phyloP scores from a whole-genome alignment of 1,140 invertebrate genomes.

The Sogatella furcifera region DNA sequence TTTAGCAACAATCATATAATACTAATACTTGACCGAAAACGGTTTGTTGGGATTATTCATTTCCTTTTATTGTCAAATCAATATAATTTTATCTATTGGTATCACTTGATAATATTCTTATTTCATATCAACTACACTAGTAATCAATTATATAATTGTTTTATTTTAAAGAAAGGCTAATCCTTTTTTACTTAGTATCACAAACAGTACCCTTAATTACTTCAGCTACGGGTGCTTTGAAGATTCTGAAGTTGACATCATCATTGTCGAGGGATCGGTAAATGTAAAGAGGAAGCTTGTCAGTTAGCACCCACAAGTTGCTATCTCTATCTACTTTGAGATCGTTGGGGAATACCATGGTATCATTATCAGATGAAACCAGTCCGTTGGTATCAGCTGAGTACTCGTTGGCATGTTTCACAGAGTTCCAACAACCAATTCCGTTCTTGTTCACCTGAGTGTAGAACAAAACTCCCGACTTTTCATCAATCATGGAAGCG shows the following conservation, averaged over 20 bases:
- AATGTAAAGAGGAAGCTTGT: constrained; percentile 57
- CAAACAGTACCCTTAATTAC: constrained; percentile 59
- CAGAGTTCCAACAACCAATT: constrained; percentile 65
- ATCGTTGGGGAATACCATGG: constrained; percentile 66
- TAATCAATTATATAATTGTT: too few species aligned
- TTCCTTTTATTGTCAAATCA: too few species aligned
- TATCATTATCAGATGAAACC: constrained; percentile 55
- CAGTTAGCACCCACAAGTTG: constrained; percentile 61
- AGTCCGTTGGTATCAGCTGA: constrained; percentile 30
- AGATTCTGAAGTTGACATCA: constrained; percentile 61
- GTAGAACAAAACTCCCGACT: constrained; percentile 62
- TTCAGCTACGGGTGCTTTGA: constrained; percentile 49
- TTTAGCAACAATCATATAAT: too few species aligned
- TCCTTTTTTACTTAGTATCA: constrained; percentile 10
- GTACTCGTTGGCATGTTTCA: constrained; percentile 28
- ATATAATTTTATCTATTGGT: too few species aligned
- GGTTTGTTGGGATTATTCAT: too few species aligned
- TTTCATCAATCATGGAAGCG: constrained; percentile 56
- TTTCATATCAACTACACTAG: too few species aligned
- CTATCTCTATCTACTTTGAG: constrained; percentile 59
- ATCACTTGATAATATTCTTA: too few species aligned
- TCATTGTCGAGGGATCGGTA: constrained; percentile 48
- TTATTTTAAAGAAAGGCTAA: background rate
- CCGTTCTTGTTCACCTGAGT: constrained; percentile 61
- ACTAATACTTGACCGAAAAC: too few species aligned